Evolutionary conservation across 1,140 invertebrate species (phyloP).

Genomic region (Micrasema minimum): DNA sequence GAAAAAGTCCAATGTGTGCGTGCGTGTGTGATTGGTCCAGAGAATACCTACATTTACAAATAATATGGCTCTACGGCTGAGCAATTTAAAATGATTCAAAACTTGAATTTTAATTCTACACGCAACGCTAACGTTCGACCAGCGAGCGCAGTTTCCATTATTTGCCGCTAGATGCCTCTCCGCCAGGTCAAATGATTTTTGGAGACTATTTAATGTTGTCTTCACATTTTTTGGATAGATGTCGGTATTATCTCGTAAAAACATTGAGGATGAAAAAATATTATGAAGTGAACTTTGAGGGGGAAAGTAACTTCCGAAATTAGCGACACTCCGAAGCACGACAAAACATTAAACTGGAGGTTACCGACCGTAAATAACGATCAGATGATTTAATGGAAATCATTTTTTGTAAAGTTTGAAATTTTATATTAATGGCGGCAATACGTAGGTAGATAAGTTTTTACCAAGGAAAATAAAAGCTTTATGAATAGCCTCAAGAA

Average conservation of each 20-base stretch:
- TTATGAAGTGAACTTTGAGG: background rate
- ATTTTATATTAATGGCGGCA: too few species aligned
- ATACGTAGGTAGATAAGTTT: too few species aligned
- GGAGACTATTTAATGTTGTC: background rate
- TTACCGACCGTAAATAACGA: background rate
- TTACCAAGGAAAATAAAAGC: too few species aligned
- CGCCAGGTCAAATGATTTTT: background rate
- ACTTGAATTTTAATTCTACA: slow-evolving; percentile 6
- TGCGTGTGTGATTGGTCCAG: slow-evolving; percentile 32
- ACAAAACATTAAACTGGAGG: background rate
- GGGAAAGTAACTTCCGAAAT: too few species aligned
- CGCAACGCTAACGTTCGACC: slow-evolving; percentile 20
- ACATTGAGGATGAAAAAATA: background rate
- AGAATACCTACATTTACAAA: slow-evolving; percentile 33
- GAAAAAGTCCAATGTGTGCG: slow-evolving; percentile 42
- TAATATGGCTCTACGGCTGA: slow-evolving; percentile 1
- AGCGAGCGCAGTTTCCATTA: background rate
- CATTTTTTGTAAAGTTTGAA: too few species aligned
- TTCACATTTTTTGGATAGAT: background rate
- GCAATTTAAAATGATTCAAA: slow-evolving; percentile 33
- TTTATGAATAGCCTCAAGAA: too few species aligned
- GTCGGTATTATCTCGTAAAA: background rate
- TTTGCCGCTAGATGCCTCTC: slow-evolving; percentile 19
- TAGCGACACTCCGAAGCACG: too few species aligned
- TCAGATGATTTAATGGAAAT: background rate